Base-by-base conservation (phyloP, 2,113 vertebrate genomes). In the Lutjanus erythropterus region DNA sequence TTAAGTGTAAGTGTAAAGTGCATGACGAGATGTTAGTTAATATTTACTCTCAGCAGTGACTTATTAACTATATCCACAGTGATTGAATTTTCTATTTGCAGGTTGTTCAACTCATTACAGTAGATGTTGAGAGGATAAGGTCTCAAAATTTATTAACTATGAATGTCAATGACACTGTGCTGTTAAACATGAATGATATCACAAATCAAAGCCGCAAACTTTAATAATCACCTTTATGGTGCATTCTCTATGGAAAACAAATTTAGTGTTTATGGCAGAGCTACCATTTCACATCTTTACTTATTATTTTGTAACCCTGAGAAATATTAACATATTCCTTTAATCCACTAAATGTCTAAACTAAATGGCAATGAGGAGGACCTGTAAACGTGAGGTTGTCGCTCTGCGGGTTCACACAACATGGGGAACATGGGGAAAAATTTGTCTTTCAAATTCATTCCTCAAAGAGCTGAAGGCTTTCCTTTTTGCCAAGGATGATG, bases 1-100 rank as follows among this genome's bases (percentile, higher is more conserved):
- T 35, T 8, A 66, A 14, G 42, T 27, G 11, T 14, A 69, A 33
- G 52, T 35, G 53, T 67, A 60, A 60, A 67, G 69, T 73, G 59
- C 49, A 65, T 11, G 14, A 35, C 9, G 27, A 47, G 42, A 18
- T 60, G 15, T 27, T 19, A 52, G 62, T 53, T 61, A 44, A 53
- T 53, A 18, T 73, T 80, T 33, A 58, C 29, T 39, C 29, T 18
- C 18, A 19, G 58, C 9, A 70, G 35, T 39, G 19, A 42, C 9
- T 41, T 7, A 68, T 58, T 56, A 37, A 58, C 31, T 49, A 39
- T 5, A 46, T 61, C 21, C 21, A 33, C 4, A 15, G 21, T 25
- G 23, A 69, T 31, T 33, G 4, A 5, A 5, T n/a, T 44, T 62
- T 53, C 39, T 35, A 25, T 78, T 9, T 29, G n/a, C 33, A 42